Conservation (phyloP, 2,113 vertebrate genomes). For the Pseudorasbora parva region DNA sequence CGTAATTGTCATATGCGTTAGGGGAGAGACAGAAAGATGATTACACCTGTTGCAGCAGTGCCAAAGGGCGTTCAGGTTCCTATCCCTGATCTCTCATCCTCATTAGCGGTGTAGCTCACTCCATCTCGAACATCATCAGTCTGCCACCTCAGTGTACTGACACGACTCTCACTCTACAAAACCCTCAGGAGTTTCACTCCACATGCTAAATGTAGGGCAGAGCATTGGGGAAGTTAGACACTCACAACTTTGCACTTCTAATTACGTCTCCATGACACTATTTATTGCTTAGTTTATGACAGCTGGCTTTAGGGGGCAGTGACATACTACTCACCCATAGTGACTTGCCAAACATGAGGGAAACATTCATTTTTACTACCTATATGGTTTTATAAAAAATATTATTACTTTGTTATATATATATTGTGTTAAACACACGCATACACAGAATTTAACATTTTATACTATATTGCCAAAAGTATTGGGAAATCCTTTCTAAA, state of each 20-base stretch:
- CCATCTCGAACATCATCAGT: slow-evolving; percentile 35
- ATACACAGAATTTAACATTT: too few species aligned
- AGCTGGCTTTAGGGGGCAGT: slow-evolving; percentile 20
- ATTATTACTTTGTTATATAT: too few species aligned
- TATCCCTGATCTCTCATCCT: slow-evolving; percentile 41
- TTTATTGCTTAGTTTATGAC: background rate
- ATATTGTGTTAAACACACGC: too few species aligned
- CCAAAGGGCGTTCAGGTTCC: slow-evolving; percentile 30
- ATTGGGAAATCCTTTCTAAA: too few species aligned
- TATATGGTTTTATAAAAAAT: too few species aligned
- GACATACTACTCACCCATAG: background rate
- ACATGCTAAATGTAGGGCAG: slow-evolving; percentile 14
- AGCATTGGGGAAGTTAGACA: background rate
- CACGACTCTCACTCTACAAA: slow-evolving; percentile 9
- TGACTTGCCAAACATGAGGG: background rate
- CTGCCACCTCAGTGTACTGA: slow-evolving; percentile 25
- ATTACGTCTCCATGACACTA: slow-evolving; percentile 1
- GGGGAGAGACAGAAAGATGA: slow-evolving; percentile 41
- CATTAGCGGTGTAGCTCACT: slow-evolving; percentile 49
- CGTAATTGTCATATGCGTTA: slow-evolving; percentile 46
- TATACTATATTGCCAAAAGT: too few species aligned
- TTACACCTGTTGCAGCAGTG: slow-evolving; percentile 43
- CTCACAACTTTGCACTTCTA: slow-evolving; percentile 29
- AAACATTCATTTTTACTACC: too few species aligned
- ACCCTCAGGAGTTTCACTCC: slow-evolving; percentile 11